Percentiles rank a stretch among this genome's conserved stretches.
phyloP scores from a whole-genome alignment of 2,888 invertebrate genomes.

The Caprella mutica region DNA sequence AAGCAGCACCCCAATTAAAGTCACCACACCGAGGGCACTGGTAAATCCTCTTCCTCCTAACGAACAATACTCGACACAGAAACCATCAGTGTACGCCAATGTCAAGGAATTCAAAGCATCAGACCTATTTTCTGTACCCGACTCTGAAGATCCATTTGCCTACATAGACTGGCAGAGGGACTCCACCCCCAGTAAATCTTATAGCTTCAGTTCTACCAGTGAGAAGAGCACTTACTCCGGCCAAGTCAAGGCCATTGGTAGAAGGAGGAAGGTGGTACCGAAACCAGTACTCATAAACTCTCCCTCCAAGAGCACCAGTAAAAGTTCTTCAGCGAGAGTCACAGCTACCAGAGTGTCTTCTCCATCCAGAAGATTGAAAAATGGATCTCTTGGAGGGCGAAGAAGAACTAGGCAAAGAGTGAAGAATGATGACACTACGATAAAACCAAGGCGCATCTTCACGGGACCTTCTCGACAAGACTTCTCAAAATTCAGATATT shows the following conservation, averaged over 20 bases:
- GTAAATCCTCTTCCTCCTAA: background rate
- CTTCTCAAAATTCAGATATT: slow-evolving; percentile 30
- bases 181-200: no score
- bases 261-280: background rate
- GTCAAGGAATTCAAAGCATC: slow-evolving; percentile 5
- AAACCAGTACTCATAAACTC: background rate
- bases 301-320: background rate
- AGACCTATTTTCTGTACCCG: slow-evolving; percentile 4
- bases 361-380: no score
- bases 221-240: background rate
- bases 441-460: no score
- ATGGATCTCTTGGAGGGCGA: no score
- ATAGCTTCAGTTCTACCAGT: no score
- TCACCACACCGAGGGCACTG: background rate
- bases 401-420: no score
- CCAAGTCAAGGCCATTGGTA: no score
- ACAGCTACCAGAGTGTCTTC: background rate
- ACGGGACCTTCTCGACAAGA: slow-evolving; percentile 17
- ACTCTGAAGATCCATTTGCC: slow-evolving; percentile 28
- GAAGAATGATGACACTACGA: no score
- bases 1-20: background rate
- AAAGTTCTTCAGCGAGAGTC: background rate
- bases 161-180: slow-evolving; percentile 28
- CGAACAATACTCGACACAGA: background rate
- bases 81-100: background rate